phyloP scores from a whole-genome alignment of 2,888 invertebrate genomes.

The Unio delphinus region DNA sequence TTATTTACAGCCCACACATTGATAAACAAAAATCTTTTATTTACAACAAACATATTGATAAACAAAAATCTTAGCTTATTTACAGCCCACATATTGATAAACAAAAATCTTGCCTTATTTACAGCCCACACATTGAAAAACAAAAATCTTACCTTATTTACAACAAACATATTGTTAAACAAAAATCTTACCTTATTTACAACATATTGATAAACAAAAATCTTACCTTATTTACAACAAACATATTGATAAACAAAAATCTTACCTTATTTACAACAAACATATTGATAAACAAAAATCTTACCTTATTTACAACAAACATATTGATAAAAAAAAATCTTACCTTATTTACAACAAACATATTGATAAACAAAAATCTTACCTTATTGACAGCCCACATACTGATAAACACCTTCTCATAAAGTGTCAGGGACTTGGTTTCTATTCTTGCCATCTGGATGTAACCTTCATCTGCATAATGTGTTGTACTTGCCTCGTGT shows the following conservation, averaged over 20 bases:
- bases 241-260: constrained; percentile 14
- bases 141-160: constrained; percentile 21
- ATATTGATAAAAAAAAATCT: constrained; percentile 10
- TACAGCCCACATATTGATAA: constrained; percentile 23
- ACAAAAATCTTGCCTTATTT: constrained; percentile 19
- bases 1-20: too few species aligned
- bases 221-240: constrained; percentile 28
- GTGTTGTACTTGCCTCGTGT: constrained; percentile 14
- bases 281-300: constrained; percentile 12
- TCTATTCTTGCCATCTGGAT: constrained; percentile 17
- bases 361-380: not conserved
- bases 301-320: constrained; percentile 29
- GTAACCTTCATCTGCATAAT: constrained; percentile 17
- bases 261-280: constrained; percentile 29
- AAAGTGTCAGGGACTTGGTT: constrained; percentile 11
- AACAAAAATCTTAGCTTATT: constrained; percentile 18
- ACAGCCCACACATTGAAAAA: constrained; percentile 22
- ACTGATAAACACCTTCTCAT: constrained; percentile 18
- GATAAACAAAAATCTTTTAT: too few species aligned
- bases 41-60: too few species aligned
- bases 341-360: not conserved
- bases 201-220: constrained; percentile 13
- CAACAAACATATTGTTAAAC: constrained; percentile 21
- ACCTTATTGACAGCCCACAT: constrained; percentile 33
- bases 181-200: constrained; percentile 21